These are phyloP conservation scores for Idris sp. DNA, from an alignment of 1,140 invertebrate genomes.

Conservation along the genomic window DNA sequence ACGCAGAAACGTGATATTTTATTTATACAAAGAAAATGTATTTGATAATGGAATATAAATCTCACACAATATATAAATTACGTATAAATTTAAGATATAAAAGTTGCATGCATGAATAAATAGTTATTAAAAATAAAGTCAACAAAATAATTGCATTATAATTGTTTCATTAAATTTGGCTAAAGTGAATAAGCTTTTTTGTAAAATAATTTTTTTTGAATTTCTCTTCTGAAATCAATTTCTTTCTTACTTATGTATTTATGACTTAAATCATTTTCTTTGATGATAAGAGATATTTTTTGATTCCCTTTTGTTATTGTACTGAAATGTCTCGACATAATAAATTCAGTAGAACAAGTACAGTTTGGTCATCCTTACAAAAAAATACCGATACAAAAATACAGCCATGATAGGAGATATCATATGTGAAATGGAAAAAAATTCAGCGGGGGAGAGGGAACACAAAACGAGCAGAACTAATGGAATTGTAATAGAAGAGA, in stretches of 20 bases:
- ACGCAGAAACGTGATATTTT: constrained; percentile 59
- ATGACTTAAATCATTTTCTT: no score
- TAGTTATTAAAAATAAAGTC: constrained; percentile 27
- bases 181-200: no score
- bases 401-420: constrained; percentile 1
- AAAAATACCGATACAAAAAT: constrained; percentile 18
- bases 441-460: no score
- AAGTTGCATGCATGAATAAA: constrained; percentile 18
- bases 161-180: no score
- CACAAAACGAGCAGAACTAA: constrained; percentile 53
- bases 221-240: no score
- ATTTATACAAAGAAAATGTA: constrained; percentile 57
- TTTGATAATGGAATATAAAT: constrained; percentile 56
- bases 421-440: constrained; percentile 24
- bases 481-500: constrained; percentile 70
- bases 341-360: constrained; percentile 19
- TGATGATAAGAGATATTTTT: no score
- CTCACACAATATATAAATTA: constrained; percentile 34
- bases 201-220: no score
- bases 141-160: no score
- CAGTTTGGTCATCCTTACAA: constrained; percentile 30
- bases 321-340: no score
- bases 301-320: no score
- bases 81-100: constrained; percentile 29
- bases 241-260: no score